phyloP scores from a whole-genome alignment of 2,888 invertebrate genomes.

The Cataglyphis altisquamis region DNA sequence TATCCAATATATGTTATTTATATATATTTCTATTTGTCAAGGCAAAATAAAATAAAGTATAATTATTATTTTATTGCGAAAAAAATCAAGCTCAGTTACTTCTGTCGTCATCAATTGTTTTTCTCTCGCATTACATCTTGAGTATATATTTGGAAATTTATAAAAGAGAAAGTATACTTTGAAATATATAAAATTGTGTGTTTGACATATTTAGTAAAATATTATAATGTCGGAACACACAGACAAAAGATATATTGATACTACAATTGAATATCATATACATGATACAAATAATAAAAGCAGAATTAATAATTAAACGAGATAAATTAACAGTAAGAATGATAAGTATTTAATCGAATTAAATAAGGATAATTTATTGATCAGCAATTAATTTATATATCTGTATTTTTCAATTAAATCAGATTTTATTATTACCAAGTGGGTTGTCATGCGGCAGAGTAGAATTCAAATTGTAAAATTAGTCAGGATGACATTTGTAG shows the following conservation, averaged over 20 bases:
- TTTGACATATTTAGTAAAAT: not conserved
- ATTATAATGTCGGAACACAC: not conserved
- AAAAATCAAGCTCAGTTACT: not conserved
- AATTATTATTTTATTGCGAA: not conserved
- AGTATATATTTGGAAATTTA: not conserved
- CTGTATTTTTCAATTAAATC: not conserved
- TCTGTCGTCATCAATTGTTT: not conserved
- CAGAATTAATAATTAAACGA: slow-evolving; percentile 2
- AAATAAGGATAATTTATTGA: not conserved
- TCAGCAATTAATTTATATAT: not conserved
- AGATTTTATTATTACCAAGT: not conserved
- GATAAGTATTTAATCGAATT: not conserved
- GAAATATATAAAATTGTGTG: not conserved
- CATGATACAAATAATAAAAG: not conserved
- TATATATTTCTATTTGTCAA: not conserved
- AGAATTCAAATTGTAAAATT: not conserved
- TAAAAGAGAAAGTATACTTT: not conserved
- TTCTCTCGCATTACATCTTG: not conserved
- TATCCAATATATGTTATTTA: not conserved
- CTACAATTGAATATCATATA: not conserved
- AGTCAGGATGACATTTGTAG: not conserved
- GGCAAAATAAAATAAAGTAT: not conserved
- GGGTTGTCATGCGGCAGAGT: not conserved
- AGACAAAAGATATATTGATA: not conserved
- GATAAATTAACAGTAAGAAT: not conserved